phyloP scores from a whole-genome alignment of 2,888 invertebrate genomes.

The Napeogenes inachia region DNA sequence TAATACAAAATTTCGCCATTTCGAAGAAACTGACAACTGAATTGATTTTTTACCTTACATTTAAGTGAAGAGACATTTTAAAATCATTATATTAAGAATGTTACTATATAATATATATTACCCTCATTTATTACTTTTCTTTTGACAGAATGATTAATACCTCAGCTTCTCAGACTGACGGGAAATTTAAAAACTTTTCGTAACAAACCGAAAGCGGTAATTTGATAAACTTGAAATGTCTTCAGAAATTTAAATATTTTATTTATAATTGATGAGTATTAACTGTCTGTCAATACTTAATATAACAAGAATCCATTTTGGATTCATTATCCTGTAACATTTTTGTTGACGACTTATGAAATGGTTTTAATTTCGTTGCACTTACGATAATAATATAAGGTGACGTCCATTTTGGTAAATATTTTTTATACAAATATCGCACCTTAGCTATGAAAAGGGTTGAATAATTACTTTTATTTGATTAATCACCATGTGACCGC shows the following conservation, averaged over 20 bases:
- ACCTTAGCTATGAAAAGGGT: constrained; percentile 46
- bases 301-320: too few species aligned
- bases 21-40: neutral
- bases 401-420: neutral
- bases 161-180: constrained; percentile 37
- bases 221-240: constrained; percentile 39
- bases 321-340: too few species aligned
- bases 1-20: neutral
- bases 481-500: constrained; percentile 54
- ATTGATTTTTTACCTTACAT: neutral
- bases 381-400: neutral
- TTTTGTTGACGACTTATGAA: neutral
- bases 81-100: neutral
- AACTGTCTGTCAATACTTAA: constrained; percentile 26
- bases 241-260: constrained; percentile 36
- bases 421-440: constrained; percentile 9
- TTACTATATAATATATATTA: constrained; percentile 5
- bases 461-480: constrained; percentile 62
- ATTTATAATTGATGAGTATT: constrained; percentile 35
- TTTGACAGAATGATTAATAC: constrained; percentile 52
- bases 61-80: neutral
- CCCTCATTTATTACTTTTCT: constrained; percentile 32
- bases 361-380: neutral
- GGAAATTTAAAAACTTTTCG: constrained; percentile 46
- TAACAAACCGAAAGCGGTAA: constrained; percentile 39